Conservation (phyloP, 2,797 vertebrate species). For the Hyperoplus immaculatus region DNA sequence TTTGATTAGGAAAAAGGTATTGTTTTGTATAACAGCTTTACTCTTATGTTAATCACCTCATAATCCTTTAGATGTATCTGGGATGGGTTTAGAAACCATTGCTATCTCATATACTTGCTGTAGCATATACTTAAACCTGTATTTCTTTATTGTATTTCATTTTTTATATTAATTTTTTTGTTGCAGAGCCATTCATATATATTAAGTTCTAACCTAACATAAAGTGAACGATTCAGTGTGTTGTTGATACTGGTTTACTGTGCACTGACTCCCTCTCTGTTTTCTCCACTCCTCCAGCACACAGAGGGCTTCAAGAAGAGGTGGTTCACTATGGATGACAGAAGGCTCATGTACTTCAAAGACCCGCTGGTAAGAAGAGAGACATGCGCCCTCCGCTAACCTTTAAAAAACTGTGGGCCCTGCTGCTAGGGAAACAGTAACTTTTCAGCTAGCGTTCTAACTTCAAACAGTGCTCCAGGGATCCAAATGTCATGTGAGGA, state of each 20-base stretch:
- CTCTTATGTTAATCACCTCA: neutral
- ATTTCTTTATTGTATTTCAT: neutral
- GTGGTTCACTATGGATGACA: constrained; percentile 98
- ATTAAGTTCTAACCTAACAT: neutral
- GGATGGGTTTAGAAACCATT: neutral
- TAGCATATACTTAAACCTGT: too few species aligned
- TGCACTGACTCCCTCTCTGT: neutral
- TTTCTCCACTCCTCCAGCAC: constrained; percentile 83
- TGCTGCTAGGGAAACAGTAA: too few species aligned
- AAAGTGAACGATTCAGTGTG: neutral
- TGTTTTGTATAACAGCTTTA: neutral
- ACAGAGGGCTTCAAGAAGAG: constrained; percentile 98
- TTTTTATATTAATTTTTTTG: neutral
- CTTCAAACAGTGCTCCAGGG: too few species aligned
- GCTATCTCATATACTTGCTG: too few species aligned
- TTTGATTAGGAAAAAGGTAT: neutral
- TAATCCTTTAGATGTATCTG: neutral
- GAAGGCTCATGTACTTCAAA: constrained; percentile 98
- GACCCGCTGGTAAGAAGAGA: constrained; percentile 92
- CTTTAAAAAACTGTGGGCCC: too few species aligned
- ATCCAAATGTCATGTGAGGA: too few species aligned
- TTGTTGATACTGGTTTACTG: neutral
- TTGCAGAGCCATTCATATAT: neutral
- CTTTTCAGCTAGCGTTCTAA: too few species aligned
- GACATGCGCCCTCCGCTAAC: neutral